Conservation (phyloP, 2,888 invertebrate genomes). For the Aleiodes alternator region DNA sequence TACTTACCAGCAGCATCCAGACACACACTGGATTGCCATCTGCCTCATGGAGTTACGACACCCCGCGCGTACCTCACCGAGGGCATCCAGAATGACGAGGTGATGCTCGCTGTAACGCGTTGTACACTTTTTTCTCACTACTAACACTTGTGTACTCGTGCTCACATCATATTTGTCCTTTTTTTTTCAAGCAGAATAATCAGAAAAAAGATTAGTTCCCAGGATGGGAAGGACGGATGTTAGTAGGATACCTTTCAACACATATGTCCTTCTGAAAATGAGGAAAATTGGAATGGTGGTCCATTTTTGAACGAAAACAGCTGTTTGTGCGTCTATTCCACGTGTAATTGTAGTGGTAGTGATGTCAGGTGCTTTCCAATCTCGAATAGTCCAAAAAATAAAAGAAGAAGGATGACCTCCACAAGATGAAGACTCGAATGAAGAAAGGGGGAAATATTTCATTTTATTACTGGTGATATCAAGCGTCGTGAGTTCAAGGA, state of each 20-base stretch:
- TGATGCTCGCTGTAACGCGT: constrained; percentile 34
- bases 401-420: background rate
- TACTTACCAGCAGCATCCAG: constrained; percentile 10
- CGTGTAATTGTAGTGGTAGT: no score
- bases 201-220: no score
- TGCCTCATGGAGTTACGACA: constrained; percentile 66
- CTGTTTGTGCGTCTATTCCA: no score
- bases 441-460: background rate
- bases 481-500: constrained; percentile 41
- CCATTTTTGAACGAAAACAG: no score
- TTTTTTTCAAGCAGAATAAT: background rate
- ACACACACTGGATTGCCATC: constrained; percentile 62
- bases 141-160: constrained; percentile 24
- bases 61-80: constrained; percentile 30
- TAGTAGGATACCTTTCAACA: background rate
- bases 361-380: no score
- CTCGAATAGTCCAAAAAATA: background rate
- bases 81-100: constrained; percentile 22
- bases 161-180: background rate
- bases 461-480: constrained; percentile 36
- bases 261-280: no score
- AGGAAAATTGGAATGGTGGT: no score
- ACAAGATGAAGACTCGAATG: background rate
- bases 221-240: background rate
- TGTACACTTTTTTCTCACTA: background rate